Base-by-base conservation (phyloP, 2,797 vertebrate species). In the Phrynocephalus vlangalii region DNA sequence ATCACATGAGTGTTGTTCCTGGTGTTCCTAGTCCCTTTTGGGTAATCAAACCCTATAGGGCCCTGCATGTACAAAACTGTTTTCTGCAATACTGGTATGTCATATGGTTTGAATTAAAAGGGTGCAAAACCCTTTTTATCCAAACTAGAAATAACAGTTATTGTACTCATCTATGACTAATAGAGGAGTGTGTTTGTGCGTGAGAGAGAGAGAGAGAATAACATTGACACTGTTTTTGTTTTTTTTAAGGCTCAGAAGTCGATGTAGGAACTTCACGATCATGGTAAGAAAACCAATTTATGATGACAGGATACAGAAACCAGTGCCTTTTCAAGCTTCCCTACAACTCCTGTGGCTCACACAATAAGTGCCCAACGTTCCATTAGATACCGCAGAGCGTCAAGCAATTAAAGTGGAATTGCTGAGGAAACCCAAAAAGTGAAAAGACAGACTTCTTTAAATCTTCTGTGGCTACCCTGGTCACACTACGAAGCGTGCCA, bases 371-470 rank as follows among this genome's bases (percentile, higher is more conserved):
- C 83, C 3, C 26, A 82, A 76, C 75, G 22, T 80, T 83, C 88
- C 24, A 33, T 90, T 89, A 76, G 85, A 26, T 87, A 88, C 22
- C 73, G 93, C 90, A 89, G 83, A 91, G 26, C 81, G 52, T 90
- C 73, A 33, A 82, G 76, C 73, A 60, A 50, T 89, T 92, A 92
- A 90, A 90, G 18, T 38, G 20, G 8, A 38, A 90, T 92, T 93
- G 92, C 87, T 92, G 84, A 60, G 77, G 82, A 91, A 83, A 83
- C 13, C 33, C 60, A 82, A 30, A 91, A 93, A 92, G 91, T 88
- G 52, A 88, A 91, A 92, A 83, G 63, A 22, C 68, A 90, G 28
- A 79, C 1, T 67, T 48, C 75, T 91, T 30, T 88, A 72, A 91
- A 92, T 85, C 16, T 85, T 94, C 89, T 91, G 50, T 26, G 38